Percentiles rank a stretch among this genome's conserved stretches.
Conservation (phyloP, 2,113 vertebrate genomes). For the Nothoprocta perdicaria region DNA sequence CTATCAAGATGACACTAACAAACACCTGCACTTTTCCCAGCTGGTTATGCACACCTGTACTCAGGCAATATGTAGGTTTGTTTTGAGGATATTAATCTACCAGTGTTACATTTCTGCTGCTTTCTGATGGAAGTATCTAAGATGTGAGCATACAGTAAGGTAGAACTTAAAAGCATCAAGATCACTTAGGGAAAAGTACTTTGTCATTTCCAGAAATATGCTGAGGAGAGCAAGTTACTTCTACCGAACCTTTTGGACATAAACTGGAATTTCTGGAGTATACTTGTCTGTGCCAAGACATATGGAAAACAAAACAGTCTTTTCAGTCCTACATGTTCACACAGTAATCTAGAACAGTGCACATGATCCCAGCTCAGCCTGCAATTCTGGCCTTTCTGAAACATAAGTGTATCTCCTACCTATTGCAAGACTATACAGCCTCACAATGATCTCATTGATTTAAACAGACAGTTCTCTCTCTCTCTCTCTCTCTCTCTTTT, state of each 20-base stretch:
- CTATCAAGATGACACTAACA: not conserved
- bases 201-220: not conserved
- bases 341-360: not conserved
- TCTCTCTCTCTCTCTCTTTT: too few relatives aligned
- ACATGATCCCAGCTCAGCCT: not conserved
- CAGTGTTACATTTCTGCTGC: too few relatives aligned
- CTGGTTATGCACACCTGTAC: not conserved
- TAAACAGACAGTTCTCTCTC: too few relatives aligned
- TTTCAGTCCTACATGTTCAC: not conserved
- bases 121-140: not conserved
- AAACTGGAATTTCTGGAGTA: not conserved
- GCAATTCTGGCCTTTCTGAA: not conserved
- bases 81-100: not conserved
- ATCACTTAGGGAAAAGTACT: not conserved
- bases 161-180: not conserved
- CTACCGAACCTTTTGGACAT: not conserved
- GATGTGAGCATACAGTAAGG: not conserved
- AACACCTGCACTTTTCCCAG: slow-evolving; percentile 10
- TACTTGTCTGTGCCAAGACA: accelerated
- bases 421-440: not conserved
- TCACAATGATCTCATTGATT: not conserved
- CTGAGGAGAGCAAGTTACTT: not conserved
- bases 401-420: not conserved
- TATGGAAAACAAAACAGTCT: accelerated
- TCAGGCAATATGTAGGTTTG: not conserved